Evolutionary conservation across 2,113 vertebrate genomes (phyloP).

Genomic region (Piaya cayana): DNA sequence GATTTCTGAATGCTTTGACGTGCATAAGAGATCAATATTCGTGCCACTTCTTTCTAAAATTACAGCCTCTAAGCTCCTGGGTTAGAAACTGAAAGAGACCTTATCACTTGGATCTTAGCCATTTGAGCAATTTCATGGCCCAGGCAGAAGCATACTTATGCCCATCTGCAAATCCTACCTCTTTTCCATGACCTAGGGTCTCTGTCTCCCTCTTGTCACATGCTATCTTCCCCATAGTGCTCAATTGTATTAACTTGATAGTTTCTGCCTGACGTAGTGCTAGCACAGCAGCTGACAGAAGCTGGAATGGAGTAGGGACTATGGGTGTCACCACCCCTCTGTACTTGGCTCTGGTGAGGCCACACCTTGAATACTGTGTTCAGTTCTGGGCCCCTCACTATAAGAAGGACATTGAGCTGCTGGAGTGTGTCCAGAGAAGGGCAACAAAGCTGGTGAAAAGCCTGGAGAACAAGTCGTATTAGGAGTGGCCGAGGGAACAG

Average conservation of each 20-base stretch:
- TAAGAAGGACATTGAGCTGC: no score
- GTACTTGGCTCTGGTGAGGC: no score
- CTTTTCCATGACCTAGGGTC: neutral
- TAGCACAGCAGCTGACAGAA: neutral
- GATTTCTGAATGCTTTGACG: neutral
- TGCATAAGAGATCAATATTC: neutral
- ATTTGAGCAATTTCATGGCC: neutral
- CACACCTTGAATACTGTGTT: no score
- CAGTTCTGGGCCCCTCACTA: no score
- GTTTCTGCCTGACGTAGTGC: neutral
- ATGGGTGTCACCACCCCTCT: no score
- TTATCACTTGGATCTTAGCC: neutral
- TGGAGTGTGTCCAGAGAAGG: no score
- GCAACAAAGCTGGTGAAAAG: no score
- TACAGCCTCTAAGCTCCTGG: neutral
- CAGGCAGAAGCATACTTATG: neutral
- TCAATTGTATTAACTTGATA: neutral
- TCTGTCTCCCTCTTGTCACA: neutral
- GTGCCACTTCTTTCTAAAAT: neutral
- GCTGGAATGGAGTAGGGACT: no score
- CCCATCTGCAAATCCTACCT: neutral
- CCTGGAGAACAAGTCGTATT: no score
- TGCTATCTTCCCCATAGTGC: neutral
- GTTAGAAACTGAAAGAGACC: neutral
- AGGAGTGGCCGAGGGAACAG: no score